Evolutionary conservation across 1,140 invertebrate genomes (phyloP).

Genomic region (Drosophila albomicans): DNA sequence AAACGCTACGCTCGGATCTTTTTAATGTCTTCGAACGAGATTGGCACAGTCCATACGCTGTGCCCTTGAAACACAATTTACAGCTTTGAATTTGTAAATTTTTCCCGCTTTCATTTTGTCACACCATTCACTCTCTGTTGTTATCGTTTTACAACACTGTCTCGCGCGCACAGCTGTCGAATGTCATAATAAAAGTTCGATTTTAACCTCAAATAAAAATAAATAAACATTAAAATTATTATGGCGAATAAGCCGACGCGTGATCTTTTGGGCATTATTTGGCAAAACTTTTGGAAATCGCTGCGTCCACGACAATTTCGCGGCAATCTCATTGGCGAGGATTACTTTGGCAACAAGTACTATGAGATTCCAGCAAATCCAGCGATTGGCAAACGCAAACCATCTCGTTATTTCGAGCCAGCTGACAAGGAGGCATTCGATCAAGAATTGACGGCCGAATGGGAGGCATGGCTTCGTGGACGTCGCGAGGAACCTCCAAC

Average conservation of each 20-base stretch:
- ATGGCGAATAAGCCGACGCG: conserved; percentile 84
- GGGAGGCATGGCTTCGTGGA: conserved; percentile 92
- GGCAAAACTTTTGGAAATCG: conserved; percentile 87
- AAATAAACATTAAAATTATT: conserved; percentile 51
- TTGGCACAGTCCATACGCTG: conserved; percentile 92
- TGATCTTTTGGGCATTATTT: conserved; percentile 85
- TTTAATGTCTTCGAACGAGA: conserved; percentile 94
- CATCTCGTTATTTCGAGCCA: conserved; percentile 90
- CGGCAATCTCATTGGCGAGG: conserved; percentile 88
- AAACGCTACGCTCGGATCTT: conserved; percentile 89
- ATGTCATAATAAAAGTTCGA: conserved; percentile 69
- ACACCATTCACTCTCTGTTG: neutral
- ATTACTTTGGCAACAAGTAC: conserved; percentile 93
- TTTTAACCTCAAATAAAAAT: conserved; percentile 52
- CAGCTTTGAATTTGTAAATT: conserved; percentile 47
- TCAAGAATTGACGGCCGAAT: conserved; percentile 91
- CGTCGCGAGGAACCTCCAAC: conserved; percentile 88
- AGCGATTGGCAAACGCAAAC: conserved; percentile 86
- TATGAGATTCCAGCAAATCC: conserved; percentile 90
- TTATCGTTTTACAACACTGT: conserved; percentile 47
- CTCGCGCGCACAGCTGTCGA: conserved; percentile 46
- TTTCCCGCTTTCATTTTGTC: conserved; percentile 26
- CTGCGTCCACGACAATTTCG: conserved; percentile 86
- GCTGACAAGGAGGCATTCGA: conserved; percentile 87
- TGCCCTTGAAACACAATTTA: conserved; percentile 56